These are phyloP conservation scores for Cantharis rufa DNA, from an alignment of 2,888 invertebrate species.

Conservation along the genomic window DNA sequence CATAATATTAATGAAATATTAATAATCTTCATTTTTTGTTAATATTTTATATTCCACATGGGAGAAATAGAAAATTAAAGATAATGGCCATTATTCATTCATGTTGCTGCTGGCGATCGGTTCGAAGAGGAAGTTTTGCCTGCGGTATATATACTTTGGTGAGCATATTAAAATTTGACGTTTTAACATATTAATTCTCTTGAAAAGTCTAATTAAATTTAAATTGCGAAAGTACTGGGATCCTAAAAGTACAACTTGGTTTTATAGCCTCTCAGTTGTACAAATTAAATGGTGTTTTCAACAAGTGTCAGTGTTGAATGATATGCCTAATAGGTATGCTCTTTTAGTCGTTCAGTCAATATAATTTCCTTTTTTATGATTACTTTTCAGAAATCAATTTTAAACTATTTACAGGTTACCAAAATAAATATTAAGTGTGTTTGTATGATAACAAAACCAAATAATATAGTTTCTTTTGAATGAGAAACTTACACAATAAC, in stretches of 20 bases:
- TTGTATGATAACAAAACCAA: background rate
- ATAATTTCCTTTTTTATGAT: background rate
- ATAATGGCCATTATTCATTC: constrained; percentile 74
- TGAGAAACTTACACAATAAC: background rate
- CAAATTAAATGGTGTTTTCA: background rate
- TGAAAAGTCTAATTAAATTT: background rate
- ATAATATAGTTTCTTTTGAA: background rate
- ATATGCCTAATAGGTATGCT: too few relatives aligned
- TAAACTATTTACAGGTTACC: background rate
- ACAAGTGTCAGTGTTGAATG: background rate
- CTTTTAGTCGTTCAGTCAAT: background rate
- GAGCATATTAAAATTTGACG: constrained; percentile 50
- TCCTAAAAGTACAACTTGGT: background rate
- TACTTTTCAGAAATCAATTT: background rate
- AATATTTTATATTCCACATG: constrained; percentile 22
- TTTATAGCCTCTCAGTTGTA: background rate
- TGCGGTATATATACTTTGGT: constrained; percentile 74
- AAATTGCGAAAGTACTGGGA: background rate
- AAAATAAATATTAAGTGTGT: background rate
- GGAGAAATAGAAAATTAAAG: background rate
- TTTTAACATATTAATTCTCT: background rate
- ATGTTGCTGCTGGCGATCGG: constrained; percentile 77
- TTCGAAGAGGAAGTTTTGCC: constrained; percentile 74
- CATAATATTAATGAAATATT: background rate
- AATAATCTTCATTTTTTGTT: background rate